Percentiles rank a stretch among this genome's conserved stretches.
phyloP scores from a whole-genome alignment of 2,113 vertebrate species.

The Chinchilla lanigera region DNA sequence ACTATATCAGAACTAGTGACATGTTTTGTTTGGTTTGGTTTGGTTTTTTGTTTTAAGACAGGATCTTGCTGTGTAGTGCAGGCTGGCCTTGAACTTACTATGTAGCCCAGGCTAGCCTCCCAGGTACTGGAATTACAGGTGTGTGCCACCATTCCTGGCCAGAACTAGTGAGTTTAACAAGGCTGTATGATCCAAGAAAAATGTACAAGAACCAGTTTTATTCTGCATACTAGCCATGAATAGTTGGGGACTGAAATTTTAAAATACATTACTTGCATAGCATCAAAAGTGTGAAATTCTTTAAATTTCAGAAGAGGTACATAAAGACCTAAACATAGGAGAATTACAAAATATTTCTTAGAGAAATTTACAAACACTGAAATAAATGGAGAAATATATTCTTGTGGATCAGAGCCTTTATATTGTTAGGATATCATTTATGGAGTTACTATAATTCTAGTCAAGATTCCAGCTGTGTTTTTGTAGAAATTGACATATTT shows the following conservation, averaged over 20 bases:
- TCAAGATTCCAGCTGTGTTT: background rate
- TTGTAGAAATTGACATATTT: background rate
- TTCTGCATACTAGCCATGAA: background rate
- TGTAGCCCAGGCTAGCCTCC: no score
- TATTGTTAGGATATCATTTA: background rate
- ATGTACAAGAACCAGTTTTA: background rate
- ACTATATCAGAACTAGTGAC: background rate
- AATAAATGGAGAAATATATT: background rate
- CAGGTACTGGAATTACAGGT: no score
- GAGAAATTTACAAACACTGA: slow-evolving; percentile 10
- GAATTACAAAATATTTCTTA: slow-evolving; percentile 15
- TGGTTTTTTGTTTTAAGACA: no score
- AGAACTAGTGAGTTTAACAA: slow-evolving; percentile 9
- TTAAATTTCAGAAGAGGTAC: background rate
- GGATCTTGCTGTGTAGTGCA: no score
- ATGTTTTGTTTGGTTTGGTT: no score
- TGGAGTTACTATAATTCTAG: background rate
- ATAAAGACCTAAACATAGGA: background rate
- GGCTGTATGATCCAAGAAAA: background rate
- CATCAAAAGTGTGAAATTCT: background rate
- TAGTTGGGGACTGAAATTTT: background rate
- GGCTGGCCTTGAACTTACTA: no score
- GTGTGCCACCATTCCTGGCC: background rate
- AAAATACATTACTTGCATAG: background rate
- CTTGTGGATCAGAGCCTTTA: background rate